Base-by-base conservation (phyloP, 2,888 invertebrate species). In the Aporophyla nigra region DNA sequence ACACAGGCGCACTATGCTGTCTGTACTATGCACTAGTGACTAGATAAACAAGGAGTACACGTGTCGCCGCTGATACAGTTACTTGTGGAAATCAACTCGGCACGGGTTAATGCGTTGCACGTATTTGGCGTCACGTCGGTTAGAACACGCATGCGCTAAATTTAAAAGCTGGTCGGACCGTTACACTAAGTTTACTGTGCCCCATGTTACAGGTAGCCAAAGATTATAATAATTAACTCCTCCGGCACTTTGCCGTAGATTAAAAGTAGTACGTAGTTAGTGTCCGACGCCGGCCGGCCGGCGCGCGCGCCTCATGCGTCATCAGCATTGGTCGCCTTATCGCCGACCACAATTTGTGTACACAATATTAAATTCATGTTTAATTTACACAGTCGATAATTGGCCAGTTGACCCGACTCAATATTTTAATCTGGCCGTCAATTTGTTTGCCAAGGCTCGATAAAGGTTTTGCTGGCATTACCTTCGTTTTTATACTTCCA, bases 151-250 rank as follows among this genome's bases (percentile, higher is more conserved):
- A 90, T 90, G 90, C 87, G 87, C 91, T 89, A 89, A 89, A 91
- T 91, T 88, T 88, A 87, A 88, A 90, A 92, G 88, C 91, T 88
- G 89, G 89, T 82, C 88, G 86, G 84, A 91, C 92, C 92, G 93
- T 93, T 93, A 93, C 73, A 61, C 77, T 82, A 72, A 85, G 85
- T 88, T 87, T 87, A 90, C 88, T 88, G 86, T 83, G 87, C 82
- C 83, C 80, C 82, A 82, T 88, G 88, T 89, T 90, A 90, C 90
- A 90, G 90, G 90, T 90, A 90, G 89, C 85, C 87, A 76, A 87
- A 88, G 89, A 88, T 91, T 92, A 92, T 88, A 88, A 89, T 91
- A 92, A 91, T 89, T 86, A 87, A 81, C 80, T 86, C 84, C 82
- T 85, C 74, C 83, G 85, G 80, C 74, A 78, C 85, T 86, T 71